Evolutionary conservation across 2,888 invertebrate genomes (phyloP), one percentile per base, ranked within the genome.

Genomic region (Dicroscelio sp.): DNA sequence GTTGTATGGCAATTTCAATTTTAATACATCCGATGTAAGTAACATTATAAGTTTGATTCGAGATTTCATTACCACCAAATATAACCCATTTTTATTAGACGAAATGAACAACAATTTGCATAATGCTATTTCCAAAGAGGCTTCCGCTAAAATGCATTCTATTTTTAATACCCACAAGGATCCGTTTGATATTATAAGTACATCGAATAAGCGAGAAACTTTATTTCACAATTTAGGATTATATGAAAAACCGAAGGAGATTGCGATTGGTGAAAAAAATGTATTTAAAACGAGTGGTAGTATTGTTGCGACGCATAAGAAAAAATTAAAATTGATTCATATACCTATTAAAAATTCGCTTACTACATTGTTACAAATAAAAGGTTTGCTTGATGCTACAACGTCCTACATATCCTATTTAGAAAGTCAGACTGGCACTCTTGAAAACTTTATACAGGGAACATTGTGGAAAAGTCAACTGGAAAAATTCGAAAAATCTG

Each of bases 81-180:
- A 78, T 52, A 60, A 60, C 27, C 60, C 78, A 60, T 78, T 78
- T 78, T 10, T 78, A 27, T 60, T 78, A 27, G 12, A 33, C 10
- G 27, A 78, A 27, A 25, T 78, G 38, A 78, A 78, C 60, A 23
- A 78, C 6, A 2, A 38, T 30, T 78, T 78, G 30, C 25, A 43
- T 35, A 78, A 78, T 60, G 78, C 35, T 78, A 23, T 78, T 78
- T 78, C 78, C 20, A 60, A 78, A 33, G 58, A 78, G 43, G 38
- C 17, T 78, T 78, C 63, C 3, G 25, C 35, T 60, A 25, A 58
- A 60, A 78, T 78, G 4, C 23, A 58, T n/a, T n/a, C 25, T 4
- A 25, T 78, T 63, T 78, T 78, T 23, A 35, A 35, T 35, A 58
- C n/a, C 30, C 43, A 78, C 60, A 58, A 60, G 23, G 78, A 78